Evolutionary conservation across 2,888 invertebrate genomes (phyloP).

Genomic region (Phalangium opilio): DNA sequence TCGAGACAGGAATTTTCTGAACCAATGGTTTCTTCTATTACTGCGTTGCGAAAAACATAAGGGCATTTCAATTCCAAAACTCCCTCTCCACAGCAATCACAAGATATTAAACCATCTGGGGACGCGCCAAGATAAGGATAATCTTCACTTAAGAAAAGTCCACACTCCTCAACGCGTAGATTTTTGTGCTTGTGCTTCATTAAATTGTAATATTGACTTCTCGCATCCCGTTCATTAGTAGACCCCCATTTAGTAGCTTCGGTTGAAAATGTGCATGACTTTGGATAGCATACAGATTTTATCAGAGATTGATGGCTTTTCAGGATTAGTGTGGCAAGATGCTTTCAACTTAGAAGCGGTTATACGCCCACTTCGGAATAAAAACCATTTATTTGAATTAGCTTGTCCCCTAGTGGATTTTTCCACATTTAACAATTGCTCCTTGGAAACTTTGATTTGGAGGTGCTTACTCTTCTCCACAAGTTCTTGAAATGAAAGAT

Average conservation of each 20-base stretch:
- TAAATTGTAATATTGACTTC: background rate
- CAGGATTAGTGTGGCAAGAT: background rate
- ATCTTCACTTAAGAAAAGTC: background rate
- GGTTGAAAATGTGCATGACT: background rate
- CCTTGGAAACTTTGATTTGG: no score
- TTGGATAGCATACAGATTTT: background rate
- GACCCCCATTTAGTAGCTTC: background rate
- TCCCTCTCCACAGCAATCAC: background rate
- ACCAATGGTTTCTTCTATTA: no score
- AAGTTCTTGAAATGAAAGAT: no score
- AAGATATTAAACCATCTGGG: background rate
- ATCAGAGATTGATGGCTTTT: background rate
- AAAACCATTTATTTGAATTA: background rate
- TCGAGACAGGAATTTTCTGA: no score
- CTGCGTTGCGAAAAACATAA: no score
- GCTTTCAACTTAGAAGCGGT: background rate
- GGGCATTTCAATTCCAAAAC: background rate
- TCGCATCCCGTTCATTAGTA: background rate
- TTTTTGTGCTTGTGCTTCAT: background rate
- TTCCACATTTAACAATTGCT: no score
- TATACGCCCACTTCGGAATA: background rate
- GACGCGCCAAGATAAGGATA: background rate
- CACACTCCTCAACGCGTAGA: background rate
- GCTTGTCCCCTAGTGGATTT: no score
- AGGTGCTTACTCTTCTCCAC: no score